Conservation (phyloP, 2,888 invertebrate species). For the Carterocephalus palaemon region DNA sequence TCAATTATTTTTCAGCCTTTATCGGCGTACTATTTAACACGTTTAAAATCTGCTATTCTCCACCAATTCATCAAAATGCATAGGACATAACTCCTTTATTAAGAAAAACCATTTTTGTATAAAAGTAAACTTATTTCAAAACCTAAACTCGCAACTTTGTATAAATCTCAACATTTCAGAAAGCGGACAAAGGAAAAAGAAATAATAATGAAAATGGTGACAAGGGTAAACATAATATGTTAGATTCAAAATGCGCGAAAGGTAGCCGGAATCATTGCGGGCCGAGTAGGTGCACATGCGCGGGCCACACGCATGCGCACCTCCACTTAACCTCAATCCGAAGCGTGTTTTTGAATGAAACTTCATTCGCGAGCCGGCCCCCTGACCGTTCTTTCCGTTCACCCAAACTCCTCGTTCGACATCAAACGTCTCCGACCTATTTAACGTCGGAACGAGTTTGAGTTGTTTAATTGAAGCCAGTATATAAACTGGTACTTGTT, state of each 20-base stretch:
- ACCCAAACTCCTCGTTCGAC: conserved; percentile 36
- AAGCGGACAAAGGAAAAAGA: conserved; percentile 20
- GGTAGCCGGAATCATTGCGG: conserved; percentile 73
- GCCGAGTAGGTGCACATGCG: conserved; percentile 53
- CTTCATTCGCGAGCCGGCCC: conserved; percentile 58
- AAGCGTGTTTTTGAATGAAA: conserved; percentile 77
- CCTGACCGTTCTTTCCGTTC: conserved; percentile 60
- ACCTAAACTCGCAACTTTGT: not conserved
- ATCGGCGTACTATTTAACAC: too few relatives aligned
- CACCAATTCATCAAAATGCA: too few relatives aligned
- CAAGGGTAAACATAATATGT: conserved; percentile 33
- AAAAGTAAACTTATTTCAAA: not conserved
- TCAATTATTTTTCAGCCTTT: too few relatives aligned
- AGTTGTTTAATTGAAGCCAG: conserved; percentile 14
- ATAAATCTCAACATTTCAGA: conserved; percentile 10
- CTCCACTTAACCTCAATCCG: conserved; percentile 71
- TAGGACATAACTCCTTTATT: too few relatives aligned
- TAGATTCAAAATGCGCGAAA: conserved; percentile 57
- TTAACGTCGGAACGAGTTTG: conserved; percentile 3
- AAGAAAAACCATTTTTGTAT: too few relatives aligned
- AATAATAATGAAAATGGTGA: conserved; percentile 20
- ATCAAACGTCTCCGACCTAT: conserved; percentile 24
- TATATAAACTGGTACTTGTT: too few relatives aligned
- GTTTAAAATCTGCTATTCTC: too few relatives aligned
- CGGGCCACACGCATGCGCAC: conserved; percentile 63